Evolutionary conservation across 1,140 invertebrate genomes (phyloP), one percentile per base, ranked within the genome.

Genomic region (Orius laevigatus): DNA sequence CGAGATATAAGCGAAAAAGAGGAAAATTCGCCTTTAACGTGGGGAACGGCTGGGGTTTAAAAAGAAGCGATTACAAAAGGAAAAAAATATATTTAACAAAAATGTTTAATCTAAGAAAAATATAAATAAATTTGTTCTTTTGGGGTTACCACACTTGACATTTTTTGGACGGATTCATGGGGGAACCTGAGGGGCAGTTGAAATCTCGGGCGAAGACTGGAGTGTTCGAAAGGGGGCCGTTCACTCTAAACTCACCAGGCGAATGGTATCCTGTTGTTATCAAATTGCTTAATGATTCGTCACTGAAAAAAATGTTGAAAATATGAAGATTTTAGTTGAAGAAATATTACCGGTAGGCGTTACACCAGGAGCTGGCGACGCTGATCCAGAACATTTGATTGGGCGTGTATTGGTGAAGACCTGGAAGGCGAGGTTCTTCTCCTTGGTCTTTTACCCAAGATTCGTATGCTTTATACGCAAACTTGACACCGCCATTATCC

Each of bases 161-260:
- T 62, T 93, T 95, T 0, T 86, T 70, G 11, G 62, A 58, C 1
- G 90, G 88, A 65, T 95, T 95, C 87, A 95, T 92, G 20, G 71
- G 74, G 0, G 81, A 78, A 2, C 78, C 80, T 1, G 68, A 67
- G 0, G 84, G 79, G 64, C 92, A 97, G 40, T 81, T 77, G 66
- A 91, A 96, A 63, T 91, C 87, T 48, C 71, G 64, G 1, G 84
- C 69, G 65, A 96, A 97, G 48, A 91, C 81, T 42, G 78, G 71
- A 67, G 85, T 81, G 62, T 97, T 97, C 31, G 86, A 85, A 12
- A 95, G 64, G 0, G 90, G 84, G 4, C 91, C 90, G 38, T 84
- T 69, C 0, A 95, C 85, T 32, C 90, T 77, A 70, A 81, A 90
- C 49, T 77, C 71, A 16, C 78, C 78, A 0, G 84, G 84, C 14